Percentiles rank a stretch among this genome's conserved stretches.
phyloP scores from a whole-genome alignment of 2,888 invertebrate genomes.

The Oscheius sp. region DNA sequence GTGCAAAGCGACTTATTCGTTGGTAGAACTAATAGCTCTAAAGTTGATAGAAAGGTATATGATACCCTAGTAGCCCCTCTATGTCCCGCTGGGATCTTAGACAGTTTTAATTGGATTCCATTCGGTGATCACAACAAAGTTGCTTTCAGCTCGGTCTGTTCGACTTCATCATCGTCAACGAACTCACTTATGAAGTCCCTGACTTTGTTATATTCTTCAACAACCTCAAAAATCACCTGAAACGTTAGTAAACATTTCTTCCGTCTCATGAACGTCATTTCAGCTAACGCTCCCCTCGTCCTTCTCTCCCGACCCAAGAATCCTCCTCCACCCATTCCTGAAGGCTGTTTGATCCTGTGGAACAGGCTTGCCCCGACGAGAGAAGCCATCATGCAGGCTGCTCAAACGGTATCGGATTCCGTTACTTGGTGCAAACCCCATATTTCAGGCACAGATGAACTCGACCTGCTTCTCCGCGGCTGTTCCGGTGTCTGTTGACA shows the following conservation, averaged over 20 bases:
- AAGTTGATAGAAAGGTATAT: no score
- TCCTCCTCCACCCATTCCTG: conserved; percentile 59
- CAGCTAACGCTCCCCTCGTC: conserved; percentile 55
- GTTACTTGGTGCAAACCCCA: background rate
- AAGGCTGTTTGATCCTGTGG: conserved; percentile 59
- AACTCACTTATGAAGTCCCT: conserved; percentile 55
- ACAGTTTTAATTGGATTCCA: no score
- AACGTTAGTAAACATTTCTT: conserved; percentile 34
- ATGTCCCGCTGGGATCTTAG: no score
- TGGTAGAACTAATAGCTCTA: no score
- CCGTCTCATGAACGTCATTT: background rate
- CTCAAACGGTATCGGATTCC: conserved; percentile 41
- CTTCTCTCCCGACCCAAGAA: conserved; percentile 61
- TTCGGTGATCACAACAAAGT: no score
- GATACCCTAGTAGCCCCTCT: no score
- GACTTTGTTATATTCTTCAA: conserved; percentile 55
- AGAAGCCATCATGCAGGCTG: conserved; percentile 57
- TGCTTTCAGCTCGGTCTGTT: conserved; percentile 52
- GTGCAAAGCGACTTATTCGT: no score
- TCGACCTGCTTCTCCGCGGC: conserved; percentile 60
- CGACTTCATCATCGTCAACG: conserved; percentile 60
- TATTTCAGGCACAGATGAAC: conserved; percentile 53
- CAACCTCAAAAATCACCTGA: conserved; percentile 47
- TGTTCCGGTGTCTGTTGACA: conserved; percentile 58
- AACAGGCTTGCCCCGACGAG: conserved; percentile 52